Evolutionary conservation across 2,797 vertebrate genomes (phyloP).

Genomic region (Phoxinus dragarum): DNA sequence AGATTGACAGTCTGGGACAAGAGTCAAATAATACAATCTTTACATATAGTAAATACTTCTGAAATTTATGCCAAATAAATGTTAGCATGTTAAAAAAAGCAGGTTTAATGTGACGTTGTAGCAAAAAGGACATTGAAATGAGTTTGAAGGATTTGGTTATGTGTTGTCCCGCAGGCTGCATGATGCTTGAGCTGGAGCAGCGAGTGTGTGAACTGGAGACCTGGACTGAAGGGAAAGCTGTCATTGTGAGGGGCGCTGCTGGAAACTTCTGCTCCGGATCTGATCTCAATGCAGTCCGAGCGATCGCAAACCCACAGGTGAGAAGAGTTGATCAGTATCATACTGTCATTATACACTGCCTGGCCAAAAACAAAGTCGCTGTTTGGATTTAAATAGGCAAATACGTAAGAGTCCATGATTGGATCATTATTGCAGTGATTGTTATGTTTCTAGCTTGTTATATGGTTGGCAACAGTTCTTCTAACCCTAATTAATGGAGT

Average conservation of each 20-base stretch:
- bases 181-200: conserved; percentile 94
- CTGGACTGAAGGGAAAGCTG: conserved; percentile 92
- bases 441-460: too few species aligned
- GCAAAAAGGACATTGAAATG: too few species aligned
- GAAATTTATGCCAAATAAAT: background rate
- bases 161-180: conserved; percentile 79
- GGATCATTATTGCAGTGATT: too few species aligned
- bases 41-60: background rate
- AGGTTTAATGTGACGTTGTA: background rate
- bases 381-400: too few species aligned
- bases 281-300: conserved; percentile 88
- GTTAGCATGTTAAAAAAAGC: background rate
- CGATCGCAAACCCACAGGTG: conserved; percentile 85
- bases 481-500: too few species aligned
- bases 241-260: conserved; percentile 87
- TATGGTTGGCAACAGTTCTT: too few species aligned
- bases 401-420: too few species aligned
- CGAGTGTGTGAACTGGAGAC: conserved; percentile 87
- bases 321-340: too few species aligned
- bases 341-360: background rate
- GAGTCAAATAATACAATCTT: background rate
- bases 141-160: background rate
- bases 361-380: too few species aligned
- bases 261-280: conserved; percentile 95
- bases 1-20: background rate